Percentiles rank a stretch among this genome's conserved stretches.
These are phyloP conservation scores for Cryptocephalus moraei DNA, from an alignment of 2,888 invertebrate species.

Conservation along the genomic window DNA sequence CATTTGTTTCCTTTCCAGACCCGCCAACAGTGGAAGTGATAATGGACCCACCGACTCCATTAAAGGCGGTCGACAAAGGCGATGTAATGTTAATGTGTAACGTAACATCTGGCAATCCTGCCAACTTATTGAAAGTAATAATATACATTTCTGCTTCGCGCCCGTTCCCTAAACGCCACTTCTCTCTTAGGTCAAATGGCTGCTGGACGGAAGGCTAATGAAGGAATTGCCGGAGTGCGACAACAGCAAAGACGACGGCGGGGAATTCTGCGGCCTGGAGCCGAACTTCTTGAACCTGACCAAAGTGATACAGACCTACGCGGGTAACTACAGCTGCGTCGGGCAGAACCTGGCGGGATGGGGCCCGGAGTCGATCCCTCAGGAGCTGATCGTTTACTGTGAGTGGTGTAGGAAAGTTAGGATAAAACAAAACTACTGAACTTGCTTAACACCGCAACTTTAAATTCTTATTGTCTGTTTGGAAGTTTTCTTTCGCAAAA, in stretches of 20 bases:
- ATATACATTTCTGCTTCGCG: too few species aligned
- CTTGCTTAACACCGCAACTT: too few species aligned
- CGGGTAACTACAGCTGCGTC: slow-evolving; percentile 89
- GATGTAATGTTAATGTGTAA: slow-evolving; percentile 78
- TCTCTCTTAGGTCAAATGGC: slow-evolving; percentile 55
- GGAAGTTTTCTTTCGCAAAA: too few species aligned
- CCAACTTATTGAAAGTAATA: slow-evolving; percentile 57
- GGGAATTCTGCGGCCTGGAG: slow-evolving; percentile 72
- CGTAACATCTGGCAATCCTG: slow-evolving; percentile 71
- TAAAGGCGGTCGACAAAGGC: slow-evolving; percentile 65
- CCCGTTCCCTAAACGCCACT: too few species aligned
- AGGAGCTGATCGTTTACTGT: slow-evolving; percentile 75
- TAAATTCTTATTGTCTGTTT: too few species aligned
- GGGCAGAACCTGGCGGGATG: slow-evolving; percentile 84
- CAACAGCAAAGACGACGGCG: slow-evolving; percentile 40
- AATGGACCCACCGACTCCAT: slow-evolving; percentile 67
- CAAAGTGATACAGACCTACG: slow-evolving; percentile 78
- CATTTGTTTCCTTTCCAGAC: too few species aligned
- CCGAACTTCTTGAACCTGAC: slow-evolving; percentile 77
- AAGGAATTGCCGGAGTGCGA: slow-evolving; percentile 80
- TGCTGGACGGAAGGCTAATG: slow-evolving; percentile 68
- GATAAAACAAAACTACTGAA: too few species aligned
- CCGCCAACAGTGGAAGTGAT: slow-evolving; percentile 67
- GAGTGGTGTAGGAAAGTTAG: too few species aligned
- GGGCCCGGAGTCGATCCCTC: slow-evolving; percentile 68